Conservation (phyloP, 2,797 vertebrate species). For the Microctenopoma lineatum region DNA sequence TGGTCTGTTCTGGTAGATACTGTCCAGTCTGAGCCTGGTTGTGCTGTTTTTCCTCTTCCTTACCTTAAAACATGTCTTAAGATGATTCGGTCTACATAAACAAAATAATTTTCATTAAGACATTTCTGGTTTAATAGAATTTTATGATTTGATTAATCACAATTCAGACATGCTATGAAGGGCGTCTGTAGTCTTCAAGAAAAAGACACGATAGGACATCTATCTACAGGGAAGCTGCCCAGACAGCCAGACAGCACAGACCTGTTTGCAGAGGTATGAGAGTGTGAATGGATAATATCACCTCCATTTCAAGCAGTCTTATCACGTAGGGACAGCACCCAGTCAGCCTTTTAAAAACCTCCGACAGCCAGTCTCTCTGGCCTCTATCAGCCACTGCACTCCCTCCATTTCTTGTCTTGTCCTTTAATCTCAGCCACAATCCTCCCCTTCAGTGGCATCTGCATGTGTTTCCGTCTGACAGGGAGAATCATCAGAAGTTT, state of each 20-base stretch:
- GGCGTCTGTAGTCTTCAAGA: slow-evolving; percentile 27
- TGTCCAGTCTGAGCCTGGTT: no score
- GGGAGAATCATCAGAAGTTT: slow-evolving; percentile 20
- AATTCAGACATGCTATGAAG: slow-evolving; percentile 15
- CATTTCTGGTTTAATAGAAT: slow-evolving; percentile 48
- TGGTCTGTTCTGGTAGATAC: no score
- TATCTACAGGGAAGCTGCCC: slow-evolving; percentile 23
- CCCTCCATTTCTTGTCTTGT: slow-evolving; percentile 17
- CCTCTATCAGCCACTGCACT: slow-evolving; percentile 23
- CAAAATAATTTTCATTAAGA: slow-evolving; percentile 32
- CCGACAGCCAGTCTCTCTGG: slow-evolving; percentile 21
- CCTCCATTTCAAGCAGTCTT: slow-evolving; percentile 61
- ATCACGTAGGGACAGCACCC: slow-evolving; percentile 63
- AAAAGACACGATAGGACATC: slow-evolving; percentile 39
- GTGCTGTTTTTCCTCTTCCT: no score
- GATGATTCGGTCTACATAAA: slow-evolving; percentile 1
- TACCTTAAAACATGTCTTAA: no score
- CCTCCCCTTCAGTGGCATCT: slow-evolving; percentile 3
- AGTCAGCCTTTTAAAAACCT: slow-evolving; percentile 52
- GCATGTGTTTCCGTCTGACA: slow-evolving; percentile 18
- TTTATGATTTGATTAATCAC: slow-evolving; percentile 38
- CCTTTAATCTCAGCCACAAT: slow-evolving; percentile 35
- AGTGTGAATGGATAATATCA: slow-evolving; percentile 47
- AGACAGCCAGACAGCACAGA: slow-evolving; percentile 24
- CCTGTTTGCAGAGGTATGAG: slow-evolving; percentile 39